Percentiles rank a stretch among this genome's conserved stretches.
Conservation (phyloP, 2,888 invertebrate genomes). For the Hypselothyrea guttata region DNA sequence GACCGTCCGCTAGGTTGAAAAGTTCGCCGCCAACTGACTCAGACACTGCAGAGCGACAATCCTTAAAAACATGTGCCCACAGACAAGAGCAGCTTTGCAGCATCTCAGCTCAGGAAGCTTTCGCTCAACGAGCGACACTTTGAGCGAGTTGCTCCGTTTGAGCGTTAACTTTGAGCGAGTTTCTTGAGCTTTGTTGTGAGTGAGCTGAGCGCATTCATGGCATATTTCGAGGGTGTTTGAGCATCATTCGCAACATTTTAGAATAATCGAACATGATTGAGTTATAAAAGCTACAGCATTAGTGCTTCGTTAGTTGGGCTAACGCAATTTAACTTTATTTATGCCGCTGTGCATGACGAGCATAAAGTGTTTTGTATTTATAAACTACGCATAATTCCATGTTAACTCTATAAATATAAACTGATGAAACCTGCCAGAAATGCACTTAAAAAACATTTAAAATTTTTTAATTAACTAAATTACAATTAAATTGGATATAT, state of each 20-base stretch:
- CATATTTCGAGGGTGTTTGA: background rate
- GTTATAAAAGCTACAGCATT: slow-evolving; percentile 8
- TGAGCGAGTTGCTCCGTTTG: slow-evolving; percentile 52
- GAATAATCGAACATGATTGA: slow-evolving; percentile 20
- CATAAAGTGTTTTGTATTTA: background rate
- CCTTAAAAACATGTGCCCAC: slow-evolving; percentile 68
- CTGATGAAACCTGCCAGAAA: too few relatives aligned
- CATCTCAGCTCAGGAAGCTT: slow-evolving; percentile 57
- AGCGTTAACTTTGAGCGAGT: slow-evolving; percentile 30
- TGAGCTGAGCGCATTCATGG: slow-evolving; percentile 4
- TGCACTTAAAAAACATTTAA: too few relatives aligned
- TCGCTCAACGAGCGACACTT: slow-evolving; percentile 23
- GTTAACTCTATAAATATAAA: too few relatives aligned
- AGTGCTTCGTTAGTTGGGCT: too few relatives aligned
- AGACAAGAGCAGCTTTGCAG: slow-evolving; percentile 54
- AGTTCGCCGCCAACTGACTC: slow-evolving; percentile 72
- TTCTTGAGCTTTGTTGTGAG: slow-evolving; percentile 47
- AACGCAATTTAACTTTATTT: too few relatives aligned
- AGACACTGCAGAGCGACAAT: slow-evolving; percentile 47
- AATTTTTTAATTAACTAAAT: too few relatives aligned
- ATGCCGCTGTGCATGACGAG: background rate
- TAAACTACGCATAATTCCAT: background rate
- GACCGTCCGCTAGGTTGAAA: slow-evolving; percentile 62
- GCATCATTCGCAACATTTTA: slow-evolving; percentile 1
- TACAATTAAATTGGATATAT: too few relatives aligned